These are phyloP conservation scores for Cydia amplana DNA, from an alignment of 1,140 invertebrate genomes.

Conservation along the genomic window DNA sequence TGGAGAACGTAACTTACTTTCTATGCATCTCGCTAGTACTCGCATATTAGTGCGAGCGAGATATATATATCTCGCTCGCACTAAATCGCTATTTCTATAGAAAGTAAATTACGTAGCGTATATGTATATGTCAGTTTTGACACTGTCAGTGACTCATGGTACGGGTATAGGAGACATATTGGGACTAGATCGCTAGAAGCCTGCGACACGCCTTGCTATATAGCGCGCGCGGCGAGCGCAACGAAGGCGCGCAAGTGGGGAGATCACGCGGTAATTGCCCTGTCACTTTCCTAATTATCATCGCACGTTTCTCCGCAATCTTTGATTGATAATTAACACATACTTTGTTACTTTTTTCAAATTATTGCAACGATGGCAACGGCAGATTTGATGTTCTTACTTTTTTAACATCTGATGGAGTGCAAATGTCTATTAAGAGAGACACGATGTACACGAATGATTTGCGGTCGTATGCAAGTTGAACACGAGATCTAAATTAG, in stretches of 20 bases:
- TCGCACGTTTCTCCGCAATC: conserved; percentile 36
- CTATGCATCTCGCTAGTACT: too few species aligned
- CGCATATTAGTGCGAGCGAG: too few species aligned
- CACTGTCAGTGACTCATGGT: too few species aligned
- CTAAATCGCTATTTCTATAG: too few species aligned
- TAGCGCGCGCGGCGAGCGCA: conserved; percentile 7
- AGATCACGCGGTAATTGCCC: conserved; percentile 40
- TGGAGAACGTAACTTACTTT: too few species aligned
- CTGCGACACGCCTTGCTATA: neutral
- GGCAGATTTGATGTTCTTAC: conserved; percentile 11
- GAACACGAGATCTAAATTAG: conserved; percentile 5
- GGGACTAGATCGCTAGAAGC: neutral
- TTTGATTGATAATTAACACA: conserved; percentile 38
- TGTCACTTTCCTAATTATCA: conserved; percentile 44
- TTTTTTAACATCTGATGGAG: conserved; percentile 1
- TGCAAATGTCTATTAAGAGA: conserved; percentile 4
- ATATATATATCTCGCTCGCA: too few species aligned
- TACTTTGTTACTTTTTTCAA: conserved; percentile 1
- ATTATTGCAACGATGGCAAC: conserved; percentile 4
- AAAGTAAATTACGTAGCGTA: too few species aligned
- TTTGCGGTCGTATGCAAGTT: neutral
- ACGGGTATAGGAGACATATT: neutral
- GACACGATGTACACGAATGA: conserved; percentile 8
- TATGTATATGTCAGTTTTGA: too few species aligned
- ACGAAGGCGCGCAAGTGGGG: conserved; percentile 28